These are phyloP conservation scores for Eilema caniola DNA, from an alignment of 2,888 invertebrate genomes.

Conservation along the genomic window DNA sequence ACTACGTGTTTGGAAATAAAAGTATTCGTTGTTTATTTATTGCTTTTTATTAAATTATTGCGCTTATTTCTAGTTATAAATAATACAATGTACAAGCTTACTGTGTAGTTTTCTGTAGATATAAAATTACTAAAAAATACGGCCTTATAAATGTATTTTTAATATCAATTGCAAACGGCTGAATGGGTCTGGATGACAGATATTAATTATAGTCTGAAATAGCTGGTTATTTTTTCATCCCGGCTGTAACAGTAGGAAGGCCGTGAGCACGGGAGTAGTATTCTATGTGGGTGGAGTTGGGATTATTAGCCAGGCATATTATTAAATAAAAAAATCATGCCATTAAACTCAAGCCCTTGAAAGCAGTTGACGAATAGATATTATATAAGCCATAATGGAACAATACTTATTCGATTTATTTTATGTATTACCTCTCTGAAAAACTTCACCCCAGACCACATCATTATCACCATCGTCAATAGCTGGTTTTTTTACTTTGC, in stretches of 20 bases:
- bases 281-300: background rate
- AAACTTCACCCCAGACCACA: background rate
- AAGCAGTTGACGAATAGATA: no score
- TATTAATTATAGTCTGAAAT: background rate
- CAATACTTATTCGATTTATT: background rate
- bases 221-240: no score
- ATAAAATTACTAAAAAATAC: background rate
- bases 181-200: background rate
- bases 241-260: no score
- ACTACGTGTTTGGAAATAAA: slow-evolving; percentile 1
- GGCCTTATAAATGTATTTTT: background rate
- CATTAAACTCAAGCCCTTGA: no score
- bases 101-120: background rate
- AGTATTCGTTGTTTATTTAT: background rate
- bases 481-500: slow-evolving; percentile 1
- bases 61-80: background rate
- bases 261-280: no score
- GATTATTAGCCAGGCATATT: background rate
- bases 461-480: background rate
- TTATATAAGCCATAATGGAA: background rate
- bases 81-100: background rate
- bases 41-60: background rate
- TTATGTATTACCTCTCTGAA: background rate
- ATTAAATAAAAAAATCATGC: background rate
- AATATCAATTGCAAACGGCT: no score